Percentiles rank a stretch among this genome's conserved stretches.
Conservation (phyloP, 1,140 invertebrate species). For the Sycophaga agraensis region DNA sequence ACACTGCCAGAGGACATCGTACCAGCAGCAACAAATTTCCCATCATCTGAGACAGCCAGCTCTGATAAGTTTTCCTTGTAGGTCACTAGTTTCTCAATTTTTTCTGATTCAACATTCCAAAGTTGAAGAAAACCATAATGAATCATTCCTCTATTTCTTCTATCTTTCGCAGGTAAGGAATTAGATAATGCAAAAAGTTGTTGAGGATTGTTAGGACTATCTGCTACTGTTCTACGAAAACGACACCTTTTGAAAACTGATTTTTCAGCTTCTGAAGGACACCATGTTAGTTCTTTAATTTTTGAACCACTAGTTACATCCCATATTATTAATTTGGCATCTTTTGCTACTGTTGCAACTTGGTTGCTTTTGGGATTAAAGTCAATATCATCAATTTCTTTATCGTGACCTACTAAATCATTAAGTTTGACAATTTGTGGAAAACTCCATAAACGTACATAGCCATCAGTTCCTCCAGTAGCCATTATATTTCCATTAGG, state of each 20-base stretch:
- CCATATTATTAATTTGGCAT: conserved; percentile 82
- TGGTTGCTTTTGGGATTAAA: conserved; percentile 76
- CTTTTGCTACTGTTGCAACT: conserved; percentile 84
- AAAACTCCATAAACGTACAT: conserved; percentile 85
- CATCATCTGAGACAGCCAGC: conserved; percentile 86
- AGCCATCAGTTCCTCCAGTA: conserved; percentile 89
- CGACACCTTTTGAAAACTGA: conserved; percentile 84
- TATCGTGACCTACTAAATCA: conserved; percentile 70
- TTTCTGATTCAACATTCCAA: conserved; percentile 66
- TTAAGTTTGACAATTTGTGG: conserved; percentile 71
- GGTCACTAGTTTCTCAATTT: conserved; percentile 59
- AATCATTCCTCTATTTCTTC: conserved; percentile 44
- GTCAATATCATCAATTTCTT: conserved; percentile 90
- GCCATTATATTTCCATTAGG: conserved; percentile 76
- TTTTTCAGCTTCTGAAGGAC: conserved; percentile 69
- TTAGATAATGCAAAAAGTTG: conserved; percentile 83
- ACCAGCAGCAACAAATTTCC: conserved; percentile 86
- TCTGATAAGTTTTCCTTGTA: conserved; percentile 79
- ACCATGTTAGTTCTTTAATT: conserved; percentile 72
- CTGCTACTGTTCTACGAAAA: conserved; percentile 56
- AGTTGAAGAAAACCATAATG: conserved; percentile 65
- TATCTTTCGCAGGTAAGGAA: conserved; percentile 74
- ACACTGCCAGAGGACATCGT: conserved; percentile 91
- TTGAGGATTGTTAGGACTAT: conserved; percentile 25
- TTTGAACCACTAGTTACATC: conserved; percentile 66